These are phyloP conservation scores for Seira musarum DNA, from an alignment of 2,888 invertebrate genomes.

Conservation along the genomic window DNA sequence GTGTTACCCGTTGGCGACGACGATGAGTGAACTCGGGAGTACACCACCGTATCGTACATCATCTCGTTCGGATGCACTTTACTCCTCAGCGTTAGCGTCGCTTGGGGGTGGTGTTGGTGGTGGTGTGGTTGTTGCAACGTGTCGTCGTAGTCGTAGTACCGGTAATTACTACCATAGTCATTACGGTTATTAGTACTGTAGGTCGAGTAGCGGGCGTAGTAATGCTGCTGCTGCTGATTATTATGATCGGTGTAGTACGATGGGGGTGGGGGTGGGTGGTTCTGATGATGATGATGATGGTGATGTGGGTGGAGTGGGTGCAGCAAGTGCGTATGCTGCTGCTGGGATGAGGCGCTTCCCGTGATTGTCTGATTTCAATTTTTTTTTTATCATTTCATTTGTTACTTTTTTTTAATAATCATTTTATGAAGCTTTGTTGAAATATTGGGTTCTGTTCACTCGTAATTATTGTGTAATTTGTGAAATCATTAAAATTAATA, in stretches of 20 bases:
- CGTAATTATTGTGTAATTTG: too few relatives aligned
- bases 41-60: slow-evolving; percentile 41
- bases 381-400: too few relatives aligned
- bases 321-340: too few relatives aligned
- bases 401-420: too few relatives aligned
- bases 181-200: background rate
- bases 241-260: background rate
- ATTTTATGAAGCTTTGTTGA: too few relatives aligned
- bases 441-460: too few relatives aligned
- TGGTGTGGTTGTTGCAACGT: background rate
- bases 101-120: background rate
- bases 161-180: background rate
- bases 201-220: background rate
- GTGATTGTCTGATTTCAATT: slow-evolving; percentile 2
- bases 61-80: slow-evolving; percentile 22
- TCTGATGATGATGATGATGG: background rate
- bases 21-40: slow-evolving; percentile 15
- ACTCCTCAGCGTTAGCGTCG: background rate
- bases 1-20: too few relatives aligned
- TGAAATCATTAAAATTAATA: too few relatives aligned
- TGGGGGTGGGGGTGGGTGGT: background rate
- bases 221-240: too few relatives aligned
- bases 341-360: too few relatives aligned
- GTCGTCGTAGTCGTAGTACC: slow-evolving; percentile 50
- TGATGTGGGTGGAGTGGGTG: background rate